These are phyloP conservation scores for Drosophila aff. DNA, from an alignment of 1,140 invertebrate species.

Conservation along the genomic window DNA sequence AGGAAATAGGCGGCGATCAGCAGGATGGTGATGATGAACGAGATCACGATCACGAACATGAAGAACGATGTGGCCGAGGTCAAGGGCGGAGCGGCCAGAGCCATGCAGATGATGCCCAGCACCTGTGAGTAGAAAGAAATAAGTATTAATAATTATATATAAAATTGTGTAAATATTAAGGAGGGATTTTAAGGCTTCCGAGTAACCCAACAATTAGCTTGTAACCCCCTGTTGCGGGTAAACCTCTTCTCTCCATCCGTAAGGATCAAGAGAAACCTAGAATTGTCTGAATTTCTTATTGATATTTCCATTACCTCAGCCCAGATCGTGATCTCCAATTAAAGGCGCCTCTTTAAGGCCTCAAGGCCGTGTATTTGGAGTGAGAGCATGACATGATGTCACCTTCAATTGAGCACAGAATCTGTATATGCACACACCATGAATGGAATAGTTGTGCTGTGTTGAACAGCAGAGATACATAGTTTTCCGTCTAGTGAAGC, in stretches of 20 bases:
- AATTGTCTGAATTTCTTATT: neutral
- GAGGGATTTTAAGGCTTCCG: neutral
- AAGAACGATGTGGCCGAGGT: conserved; percentile 91
- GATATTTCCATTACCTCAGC: neutral
- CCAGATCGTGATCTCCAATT: conserved; percentile 44
- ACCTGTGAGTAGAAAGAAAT: conserved; percentile 87
- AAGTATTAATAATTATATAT: neutral
- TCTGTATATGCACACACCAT: conserved; percentile 10
- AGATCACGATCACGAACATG: conserved; percentile 91
- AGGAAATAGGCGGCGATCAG: conserved; percentile 93
- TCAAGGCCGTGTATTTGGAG: neutral
- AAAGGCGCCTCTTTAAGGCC: conserved; percentile 23
- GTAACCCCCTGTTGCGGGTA: neutral
- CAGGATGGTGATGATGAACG: conserved; percentile 93
- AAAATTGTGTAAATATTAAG: neutral
- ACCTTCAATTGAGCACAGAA: conserved; percentile 47
- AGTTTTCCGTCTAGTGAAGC: conserved; percentile 5
- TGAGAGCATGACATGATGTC: conserved; percentile 37
- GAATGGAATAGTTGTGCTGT: conserved; percentile 1
- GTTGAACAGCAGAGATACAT: neutral
- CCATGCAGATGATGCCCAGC: conserved; percentile 93
- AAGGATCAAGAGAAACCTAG: neutral
- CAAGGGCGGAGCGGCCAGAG: conserved; percentile 88
- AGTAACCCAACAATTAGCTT: neutral
- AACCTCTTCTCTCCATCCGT: neutral